Evolutionary conservation across 1,140 invertebrate genomes (phyloP), one percentile per base, ranked within the genome.

Genomic region (Onthophagus taurus): DNA sequence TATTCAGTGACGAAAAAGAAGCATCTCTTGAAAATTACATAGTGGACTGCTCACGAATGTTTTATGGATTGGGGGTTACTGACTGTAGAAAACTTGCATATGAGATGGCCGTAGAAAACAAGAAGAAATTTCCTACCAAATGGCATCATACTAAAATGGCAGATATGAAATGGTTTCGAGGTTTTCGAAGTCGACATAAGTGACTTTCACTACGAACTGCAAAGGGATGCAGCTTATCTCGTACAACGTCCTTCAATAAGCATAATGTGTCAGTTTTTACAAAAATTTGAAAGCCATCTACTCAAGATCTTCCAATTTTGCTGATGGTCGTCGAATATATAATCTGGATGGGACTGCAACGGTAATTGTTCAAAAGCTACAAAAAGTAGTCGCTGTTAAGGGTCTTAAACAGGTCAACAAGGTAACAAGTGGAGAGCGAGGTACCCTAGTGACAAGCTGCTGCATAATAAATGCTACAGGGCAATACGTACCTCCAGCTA

Each of bases 271-370:
- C 3, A 6, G 44, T 16, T 65, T 60, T 49, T 60, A 53, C 34
- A 42, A 59, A 30, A 55, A 57, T 46, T 49, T 57, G 19, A 44
- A 54, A 49, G 23, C 14, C 18, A 36, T 31, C 16, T 33, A 33
- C 14, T 4, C 31, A 35, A 52, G 45, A 13, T 31, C 54, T 39
- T 52, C 60, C 12, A 63, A 61, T 49, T 38, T 45, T 34, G 57
- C 43, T 37, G 39, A 47, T 43, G 45, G 45, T 9, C 44, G n/a
- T 31, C 29, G 36, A 29, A 53, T 67, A 17, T 69, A 52, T 45
- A 68, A 70, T 48, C 14, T 64, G 6, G 64, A 67, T 46, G 64
- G 71, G 48, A 68, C 63, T 6, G 60, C 57, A 6, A 54, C 61
- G 14, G 68, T 64, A 3, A 70, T 67, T 20, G 69, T 71, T 4